A percentile compares a stretch with the other conserved stretches of the same genome.
These are phyloP conservation scores for Nephrotoma flavescens DNA, from an alignment of 2,888 invertebrate genomes.

Conservation along the genomic window DNA sequence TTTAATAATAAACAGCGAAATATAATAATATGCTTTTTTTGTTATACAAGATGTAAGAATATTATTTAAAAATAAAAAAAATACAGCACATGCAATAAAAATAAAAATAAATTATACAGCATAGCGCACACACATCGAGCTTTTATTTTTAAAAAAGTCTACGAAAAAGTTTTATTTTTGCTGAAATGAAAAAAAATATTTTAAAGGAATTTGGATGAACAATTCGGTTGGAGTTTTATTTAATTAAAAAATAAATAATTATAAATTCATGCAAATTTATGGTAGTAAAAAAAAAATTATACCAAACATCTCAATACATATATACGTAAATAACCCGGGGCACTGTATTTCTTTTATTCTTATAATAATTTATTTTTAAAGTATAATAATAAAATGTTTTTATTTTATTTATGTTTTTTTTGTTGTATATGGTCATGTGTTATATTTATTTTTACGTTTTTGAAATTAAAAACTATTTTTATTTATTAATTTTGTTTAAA, in stretches of 20 bases:
- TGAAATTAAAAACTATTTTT: not conserved
- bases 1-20: not conserved
- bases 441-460: constrained; percentile 14
- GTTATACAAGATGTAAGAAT: not conserved
- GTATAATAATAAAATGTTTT: not conserved
- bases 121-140: not conserved
- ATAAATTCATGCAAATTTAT: not conserved
- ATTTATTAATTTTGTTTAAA: not conserved
- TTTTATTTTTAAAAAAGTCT: not conserved
- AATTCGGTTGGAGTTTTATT: not conserved
- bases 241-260: not conserved
- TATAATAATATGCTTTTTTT: not conserved
- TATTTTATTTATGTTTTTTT: not conserved
- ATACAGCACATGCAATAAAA: not conserved
- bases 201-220: constrained; percentile 6
- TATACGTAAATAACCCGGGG: not conserved
- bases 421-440: constrained; percentile 10
- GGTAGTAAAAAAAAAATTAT: not conserved
- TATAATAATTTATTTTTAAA: not conserved
- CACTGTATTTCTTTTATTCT: not conserved
- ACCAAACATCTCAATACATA: not conserved
- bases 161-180: not conserved
- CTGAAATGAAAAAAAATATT: not conserved
- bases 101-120: not conserved
- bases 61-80: not conserved